Percentiles rank a stretch among this genome's conserved stretches.
Evolutionary conservation across 2,113 vertebrate species (phyloP).

Genomic region (Gadus macrocephalus): DNA sequence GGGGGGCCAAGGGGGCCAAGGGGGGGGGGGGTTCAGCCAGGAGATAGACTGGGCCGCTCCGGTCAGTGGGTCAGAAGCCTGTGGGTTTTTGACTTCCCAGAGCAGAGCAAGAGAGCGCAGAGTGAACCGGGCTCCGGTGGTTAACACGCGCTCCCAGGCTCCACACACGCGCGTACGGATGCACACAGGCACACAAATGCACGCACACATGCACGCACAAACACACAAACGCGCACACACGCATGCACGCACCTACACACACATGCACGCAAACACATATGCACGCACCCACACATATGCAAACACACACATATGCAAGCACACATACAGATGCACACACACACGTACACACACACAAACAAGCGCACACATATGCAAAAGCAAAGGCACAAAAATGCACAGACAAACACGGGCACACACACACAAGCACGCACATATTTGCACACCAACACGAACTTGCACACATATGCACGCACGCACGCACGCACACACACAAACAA

Average conservation of each 20-base stretch:
- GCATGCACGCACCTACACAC: background rate
- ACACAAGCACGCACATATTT: background rate
- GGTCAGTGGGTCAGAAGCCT: constrained; percentile 35
- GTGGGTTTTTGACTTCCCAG: constrained; percentile 12
- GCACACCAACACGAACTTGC: constrained; percentile 12
- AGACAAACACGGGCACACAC: too few relatives aligned
- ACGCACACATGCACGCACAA: too few relatives aligned
- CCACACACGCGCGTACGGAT: background rate
- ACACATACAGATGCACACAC: background rate
- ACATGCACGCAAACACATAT: background rate
- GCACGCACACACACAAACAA: background rate
- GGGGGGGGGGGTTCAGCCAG: constrained; percentile 5
- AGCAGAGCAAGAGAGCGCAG: constrained; percentile 17
- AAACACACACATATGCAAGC: background rate
- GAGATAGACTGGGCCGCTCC: background rate
- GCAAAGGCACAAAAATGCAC: too few relatives aligned
- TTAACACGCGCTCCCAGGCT: constrained; percentile 2
- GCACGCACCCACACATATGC: background rate
- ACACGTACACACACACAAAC: background rate
- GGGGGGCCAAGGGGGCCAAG: background rate
- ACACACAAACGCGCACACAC: background rate
- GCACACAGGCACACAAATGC: background rate
- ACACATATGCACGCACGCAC: background rate
- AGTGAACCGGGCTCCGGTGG: constrained; percentile 5
- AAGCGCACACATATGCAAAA: constrained; percentile 4